Base-by-base conservation (phyloP, 2,113 vertebrate genomes). In the Platysteira castanea region DNA sequence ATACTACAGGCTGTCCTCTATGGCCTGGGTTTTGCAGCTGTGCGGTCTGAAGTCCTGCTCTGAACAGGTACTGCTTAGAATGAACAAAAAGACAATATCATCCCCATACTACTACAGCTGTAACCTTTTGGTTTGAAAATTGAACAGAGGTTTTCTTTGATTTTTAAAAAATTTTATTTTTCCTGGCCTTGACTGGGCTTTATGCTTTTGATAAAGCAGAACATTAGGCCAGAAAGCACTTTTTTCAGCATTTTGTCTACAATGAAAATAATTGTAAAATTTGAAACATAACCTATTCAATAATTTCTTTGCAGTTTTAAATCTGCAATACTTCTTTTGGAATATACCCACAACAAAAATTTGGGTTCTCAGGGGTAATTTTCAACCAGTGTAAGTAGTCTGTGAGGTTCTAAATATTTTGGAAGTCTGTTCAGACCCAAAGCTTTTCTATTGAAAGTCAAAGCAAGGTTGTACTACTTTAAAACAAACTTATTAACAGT, bases 131-230 rank as follows among this genome's bases (percentile, higher is more conserved):
- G 6, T 77, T 41, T 77, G 54, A 57, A 69, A 76, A 71, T 7
- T 41, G 8, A 50, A 53, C 10, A 44, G 21, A 46, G 1, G 0
- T 2, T 26, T 59, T 28, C 10, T 23, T 23, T 0, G 0, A 3
- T 57, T 26, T 56, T 41, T 15, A 5, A 2, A 9, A 46, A 46
- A 15, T 22, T 28, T 12, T 26, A 11, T 35, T 83, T 44, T 67
- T 49, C 31, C 42, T 50, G 22, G 23, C 6, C 10, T 37, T 79
- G 47, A 50, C 15, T 63, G 44, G 6, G 10, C 13, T 15, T 67
- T 24, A 12, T 3, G 3, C 13, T 65, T 67, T 7, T 56, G 35
- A 42, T 70, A 89, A 82, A 82, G 2, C 19, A 57, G 69, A 82
- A 67, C 9, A 21, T n/a, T n/a, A 67, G 42, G 9, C 20, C 22